Percentiles rank a stretch among this genome's conserved stretches.
Evolutionary conservation across 2,113 vertebrate species (phyloP).

Genomic region (Colistium nudipinnis): DNA sequence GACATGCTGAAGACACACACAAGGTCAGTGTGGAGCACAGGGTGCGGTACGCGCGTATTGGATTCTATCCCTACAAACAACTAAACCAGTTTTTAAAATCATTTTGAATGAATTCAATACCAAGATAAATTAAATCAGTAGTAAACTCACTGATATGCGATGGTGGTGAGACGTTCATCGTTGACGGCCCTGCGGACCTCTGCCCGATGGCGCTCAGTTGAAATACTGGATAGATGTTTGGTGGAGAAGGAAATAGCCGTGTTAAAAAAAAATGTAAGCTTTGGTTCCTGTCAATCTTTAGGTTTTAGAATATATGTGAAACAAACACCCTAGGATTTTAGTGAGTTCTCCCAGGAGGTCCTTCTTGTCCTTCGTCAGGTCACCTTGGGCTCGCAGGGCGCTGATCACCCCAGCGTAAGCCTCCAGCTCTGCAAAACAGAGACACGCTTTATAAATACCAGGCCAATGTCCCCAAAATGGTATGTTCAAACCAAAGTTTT

Average conservation of each 20-base stretch:
- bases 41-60: too few relatives aligned
- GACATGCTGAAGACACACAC: conserved; percentile 88
- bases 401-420: conserved; percentile 99
- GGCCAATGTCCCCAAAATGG: too few relatives aligned
- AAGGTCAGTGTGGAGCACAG: too few relatives aligned
- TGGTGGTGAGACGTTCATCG: conserved; percentile 96
- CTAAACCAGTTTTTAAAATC: too few relatives aligned
- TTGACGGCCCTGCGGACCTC: conserved; percentile 98
- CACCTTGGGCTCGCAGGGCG: conserved; percentile 96
- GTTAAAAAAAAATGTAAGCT: background rate
- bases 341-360: conserved; percentile 96
- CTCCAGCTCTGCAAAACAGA: conserved; percentile 88
- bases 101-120: too few relatives aligned
- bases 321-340: conserved; percentile 92
- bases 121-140: background rate
- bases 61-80: too few relatives aligned
- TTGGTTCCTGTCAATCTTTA: rapidly evolving
- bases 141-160: conserved; percentile 94
- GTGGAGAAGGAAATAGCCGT: background rate
- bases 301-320: background rate
- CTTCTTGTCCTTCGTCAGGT: conserved; percentile 98
- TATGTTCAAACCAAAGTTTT: too few relatives aligned
- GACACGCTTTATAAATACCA: conserved; percentile 18
- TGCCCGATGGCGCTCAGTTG: conserved; percentile 96
- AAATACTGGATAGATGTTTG: conserved; percentile 84